phyloP scores from a whole-genome alignment of 2,797 vertebrate species.

The Xiphophorus birchmanni region DNA sequence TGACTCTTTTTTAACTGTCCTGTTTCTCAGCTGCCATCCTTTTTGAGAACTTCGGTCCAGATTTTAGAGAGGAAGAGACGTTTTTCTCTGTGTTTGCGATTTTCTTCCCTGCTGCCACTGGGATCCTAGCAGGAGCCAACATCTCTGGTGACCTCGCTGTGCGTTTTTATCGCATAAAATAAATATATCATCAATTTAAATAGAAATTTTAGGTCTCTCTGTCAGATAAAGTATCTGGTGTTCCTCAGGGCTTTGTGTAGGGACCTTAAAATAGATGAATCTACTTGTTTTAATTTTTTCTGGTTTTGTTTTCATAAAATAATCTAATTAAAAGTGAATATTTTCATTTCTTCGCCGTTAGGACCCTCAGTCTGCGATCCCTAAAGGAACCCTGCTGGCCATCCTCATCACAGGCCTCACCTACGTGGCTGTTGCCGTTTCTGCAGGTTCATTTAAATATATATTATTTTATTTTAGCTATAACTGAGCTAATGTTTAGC shows the following conservation, averaged over 20 bases:
- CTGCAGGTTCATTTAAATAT: conserved; percentile 83
- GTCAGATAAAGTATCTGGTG: neutral
- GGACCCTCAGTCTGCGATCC: conserved; percentile 97
- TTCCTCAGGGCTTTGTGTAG: neutral
- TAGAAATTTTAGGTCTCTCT: neutral
- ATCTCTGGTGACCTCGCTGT: conserved; percentile 97
- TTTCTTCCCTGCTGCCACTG: conserved; percentile 97
- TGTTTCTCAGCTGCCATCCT: conserved; percentile 86
- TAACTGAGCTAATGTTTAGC: neutral
- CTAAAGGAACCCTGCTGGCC: conserved; percentile 95
- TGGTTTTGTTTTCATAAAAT: neutral
- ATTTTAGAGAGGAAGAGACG: conserved; percentile 88
- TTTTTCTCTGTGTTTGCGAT: conserved; percentile 98
- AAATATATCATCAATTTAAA: neutral
- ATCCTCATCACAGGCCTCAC: conserved; percentile 94
- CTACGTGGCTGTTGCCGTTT: conserved; percentile 89
- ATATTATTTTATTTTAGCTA: neutral
- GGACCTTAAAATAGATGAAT: neutral
- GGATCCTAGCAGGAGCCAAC: conserved; percentile 96
- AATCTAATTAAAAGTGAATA: neutral
- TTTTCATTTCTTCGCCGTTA: conserved; percentile 56
- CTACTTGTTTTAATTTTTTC: neutral
- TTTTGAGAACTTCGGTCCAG: conserved; percentile 93
- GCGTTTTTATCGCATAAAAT: conserved; percentile 48
- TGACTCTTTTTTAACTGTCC: neutral